A percentile compares a stretch with the other conserved stretches of the same genome.
Conservation (phyloP, 2,888 invertebrate genomes). For the Pocota personata region DNA sequence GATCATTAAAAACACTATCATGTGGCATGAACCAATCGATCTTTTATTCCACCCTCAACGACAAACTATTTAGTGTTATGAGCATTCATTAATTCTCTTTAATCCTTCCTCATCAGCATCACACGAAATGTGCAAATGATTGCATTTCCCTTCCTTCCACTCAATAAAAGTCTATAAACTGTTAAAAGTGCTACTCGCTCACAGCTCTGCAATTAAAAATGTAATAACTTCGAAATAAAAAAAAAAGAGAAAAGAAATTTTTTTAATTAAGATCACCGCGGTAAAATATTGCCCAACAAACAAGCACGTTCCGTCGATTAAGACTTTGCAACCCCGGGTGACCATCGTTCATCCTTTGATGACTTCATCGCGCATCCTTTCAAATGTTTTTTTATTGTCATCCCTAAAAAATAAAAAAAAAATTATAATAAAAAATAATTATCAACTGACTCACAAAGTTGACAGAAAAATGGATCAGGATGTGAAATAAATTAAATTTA, state of each 20-base stretch:
- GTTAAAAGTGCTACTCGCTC: not conserved
- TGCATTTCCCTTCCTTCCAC: not conserved
- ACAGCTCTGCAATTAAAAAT: not conserved
- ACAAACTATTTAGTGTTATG: not conserved
- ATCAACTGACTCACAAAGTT: conserved; percentile 20
- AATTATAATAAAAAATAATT: conserved; percentile 35
- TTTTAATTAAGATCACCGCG: conserved; percentile 61
- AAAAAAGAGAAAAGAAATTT: conserved; percentile 14
- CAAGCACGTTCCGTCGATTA: conserved; percentile 65
- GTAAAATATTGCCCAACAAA: conserved; percentile 49
- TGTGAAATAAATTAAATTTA: conserved; percentile 71
- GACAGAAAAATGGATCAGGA: conserved; percentile 20
- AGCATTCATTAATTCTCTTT: not conserved
- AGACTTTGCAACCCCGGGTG: not conserved
- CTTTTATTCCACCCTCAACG: not conserved
- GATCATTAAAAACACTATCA: too few species aligned
- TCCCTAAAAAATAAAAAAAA: conserved; percentile 21
- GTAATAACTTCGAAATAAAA: conserved; percentile 14
- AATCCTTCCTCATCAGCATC: not conserved
- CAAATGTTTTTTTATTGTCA: conserved; percentile 56
- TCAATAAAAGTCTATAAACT: not conserved
- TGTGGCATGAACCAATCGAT: too few species aligned
- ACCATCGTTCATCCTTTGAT: conserved; percentile 36
- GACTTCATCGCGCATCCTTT: conserved; percentile 56
- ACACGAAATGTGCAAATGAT: not conserved